Percentiles rank a stretch among this genome's conserved stretches.
Evolutionary conservation across 2,888 invertebrate genomes (phyloP).

Genomic region (Bruchidius siliquastri): DNA sequence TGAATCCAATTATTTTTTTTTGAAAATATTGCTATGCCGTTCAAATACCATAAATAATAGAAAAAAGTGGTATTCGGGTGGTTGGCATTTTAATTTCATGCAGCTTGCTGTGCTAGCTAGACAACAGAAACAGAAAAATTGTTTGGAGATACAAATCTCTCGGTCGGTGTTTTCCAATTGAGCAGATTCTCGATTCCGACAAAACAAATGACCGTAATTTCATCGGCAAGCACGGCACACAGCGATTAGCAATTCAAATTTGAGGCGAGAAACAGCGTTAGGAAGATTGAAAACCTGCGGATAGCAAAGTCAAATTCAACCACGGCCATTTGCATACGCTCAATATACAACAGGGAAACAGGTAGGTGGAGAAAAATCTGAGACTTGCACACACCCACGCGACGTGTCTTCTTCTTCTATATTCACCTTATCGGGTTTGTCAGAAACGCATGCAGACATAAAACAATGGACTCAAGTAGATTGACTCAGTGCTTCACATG

Average conservation of each 20-base stretch:
- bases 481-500: too few species aligned
- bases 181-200: neutral
- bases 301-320: neutral
- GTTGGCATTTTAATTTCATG: too few species aligned
- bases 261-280: neutral
- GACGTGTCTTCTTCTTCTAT: neutral
- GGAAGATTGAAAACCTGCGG: neutral
- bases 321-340: slow-evolving; percentile 10
- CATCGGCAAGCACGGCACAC: neutral
- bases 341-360: slow-evolving; percentile 10
- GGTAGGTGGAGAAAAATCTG: slow-evolving; percentile 13
- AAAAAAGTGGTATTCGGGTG: too few species aligned
- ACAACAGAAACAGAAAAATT: neutral
- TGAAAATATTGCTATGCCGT: too few species aligned
- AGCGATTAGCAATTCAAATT: neutral
- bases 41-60: too few species aligned
- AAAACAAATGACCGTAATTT: neutral
- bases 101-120: too few species aligned
- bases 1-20: too few species aligned
- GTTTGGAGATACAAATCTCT: neutral
- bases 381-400: slow-evolving; percentile 12
- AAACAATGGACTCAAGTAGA: too few species aligned
- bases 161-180: neutral
- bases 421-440: neutral
- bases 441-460: neutral